Conservation (phyloP, 2,113 vertebrate species). For the Emberiza fucata region DNA sequence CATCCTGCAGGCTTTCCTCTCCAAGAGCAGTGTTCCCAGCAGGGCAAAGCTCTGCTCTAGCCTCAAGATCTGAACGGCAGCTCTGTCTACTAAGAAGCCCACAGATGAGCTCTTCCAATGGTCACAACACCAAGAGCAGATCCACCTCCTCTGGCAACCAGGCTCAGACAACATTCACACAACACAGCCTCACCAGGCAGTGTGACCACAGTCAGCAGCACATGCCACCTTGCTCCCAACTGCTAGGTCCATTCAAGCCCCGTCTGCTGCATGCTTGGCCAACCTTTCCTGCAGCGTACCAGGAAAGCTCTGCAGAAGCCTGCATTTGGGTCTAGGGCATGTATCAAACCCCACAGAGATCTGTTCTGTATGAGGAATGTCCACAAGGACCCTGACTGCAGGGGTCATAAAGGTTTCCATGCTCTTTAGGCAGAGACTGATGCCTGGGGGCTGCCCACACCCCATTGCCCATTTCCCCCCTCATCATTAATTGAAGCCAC, state of each 20-base stretch:
- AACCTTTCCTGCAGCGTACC: neutral
- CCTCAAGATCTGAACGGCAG: neutral
- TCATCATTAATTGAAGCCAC: fast-evolving
- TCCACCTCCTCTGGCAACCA: neutral
- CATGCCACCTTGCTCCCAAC: neutral
- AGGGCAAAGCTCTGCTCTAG: neutral
- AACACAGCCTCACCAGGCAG: neutral
- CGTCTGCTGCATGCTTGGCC: fast-evolving
- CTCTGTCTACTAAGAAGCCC: neutral
- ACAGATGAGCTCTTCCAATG: neutral
- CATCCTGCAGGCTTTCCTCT: neutral
- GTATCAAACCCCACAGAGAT: neutral
- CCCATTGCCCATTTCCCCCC: neutral
- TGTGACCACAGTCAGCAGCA: neutral
- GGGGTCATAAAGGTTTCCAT: neutral
- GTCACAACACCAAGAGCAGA: neutral
- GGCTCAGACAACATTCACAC: neutral
- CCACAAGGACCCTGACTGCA: neutral
- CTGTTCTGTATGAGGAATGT: neutral
- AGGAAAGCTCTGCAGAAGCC: neutral
- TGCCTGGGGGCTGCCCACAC: neutral
- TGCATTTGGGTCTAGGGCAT: neutral
- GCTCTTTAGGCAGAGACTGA: neutral
- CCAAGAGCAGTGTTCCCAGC: neutral
- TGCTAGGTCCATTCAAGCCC: neutral